Conservation (phyloP, 2,888 invertebrate species). For the Keiferia lycopersicella region DNA sequence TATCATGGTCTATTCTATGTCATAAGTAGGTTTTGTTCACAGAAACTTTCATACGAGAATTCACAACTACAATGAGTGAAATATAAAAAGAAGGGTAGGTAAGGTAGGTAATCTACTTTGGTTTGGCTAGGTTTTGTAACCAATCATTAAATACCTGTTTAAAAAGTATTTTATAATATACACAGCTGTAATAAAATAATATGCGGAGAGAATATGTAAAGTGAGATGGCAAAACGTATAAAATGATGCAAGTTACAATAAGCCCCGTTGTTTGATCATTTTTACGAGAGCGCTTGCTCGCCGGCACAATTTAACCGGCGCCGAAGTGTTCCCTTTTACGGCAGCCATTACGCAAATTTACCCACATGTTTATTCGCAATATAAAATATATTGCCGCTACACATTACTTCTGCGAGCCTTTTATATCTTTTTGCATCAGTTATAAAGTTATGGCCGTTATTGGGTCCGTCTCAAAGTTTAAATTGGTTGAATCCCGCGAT, state of each 20-base stretch:
- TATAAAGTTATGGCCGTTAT: constrained; percentile 28
- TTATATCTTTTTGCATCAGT: constrained; percentile 31
- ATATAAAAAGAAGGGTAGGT: neutral
- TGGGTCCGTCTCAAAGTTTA: constrained; percentile 20
- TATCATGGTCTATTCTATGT: neutral
- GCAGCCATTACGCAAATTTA: constrained; percentile 77
- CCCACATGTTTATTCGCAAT: constrained; percentile 79
- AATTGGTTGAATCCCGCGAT: constrained; percentile 20
- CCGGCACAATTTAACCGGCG: constrained; percentile 43
- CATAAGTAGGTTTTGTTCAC: neutral
- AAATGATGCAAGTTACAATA: constrained; percentile 36
- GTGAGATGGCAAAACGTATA: constrained; percentile 27
- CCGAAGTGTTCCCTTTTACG: constrained; percentile 60
- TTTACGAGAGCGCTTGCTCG: constrained; percentile 48
- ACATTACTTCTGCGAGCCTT: constrained; percentile 35
- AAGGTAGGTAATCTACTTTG: too few relatives aligned
- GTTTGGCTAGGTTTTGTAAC: too few relatives aligned
- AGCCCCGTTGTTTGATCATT: constrained; percentile 40
- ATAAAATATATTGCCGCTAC: constrained; percentile 70
- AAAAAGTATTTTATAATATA: too few relatives aligned
- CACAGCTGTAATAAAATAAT: constrained; percentile 1
- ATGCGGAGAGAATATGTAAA: constrained; percentile 9
- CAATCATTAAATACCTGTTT: neutral
- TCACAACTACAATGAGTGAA: neutral
- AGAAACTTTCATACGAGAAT: neutral